A percentile compares a stretch with the other conserved stretches of the same genome.
Conservation (phyloP, 2,113 vertebrate genomes). For the Burhinus oedicnemus region DNA sequence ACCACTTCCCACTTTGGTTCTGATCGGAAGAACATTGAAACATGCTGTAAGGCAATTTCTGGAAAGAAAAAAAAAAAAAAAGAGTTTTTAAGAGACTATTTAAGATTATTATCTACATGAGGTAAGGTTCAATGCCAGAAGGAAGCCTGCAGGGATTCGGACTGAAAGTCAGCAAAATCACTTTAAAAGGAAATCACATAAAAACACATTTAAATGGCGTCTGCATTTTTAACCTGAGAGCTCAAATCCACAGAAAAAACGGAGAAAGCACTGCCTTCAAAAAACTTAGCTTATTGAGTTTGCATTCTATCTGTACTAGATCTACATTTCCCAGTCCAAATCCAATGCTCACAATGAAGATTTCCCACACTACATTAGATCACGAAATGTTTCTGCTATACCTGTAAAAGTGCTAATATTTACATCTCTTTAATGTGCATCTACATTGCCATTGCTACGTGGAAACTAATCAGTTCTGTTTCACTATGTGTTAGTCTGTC, state of each 20-base stretch:
- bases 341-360: background rate
- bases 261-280: background rate
- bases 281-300: background rate
- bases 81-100: background rate
- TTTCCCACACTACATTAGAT: background rate
- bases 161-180: constrained; percentile 16
- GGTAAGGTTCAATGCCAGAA: background rate
- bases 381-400: background rate
- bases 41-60: constrained; percentile 98
- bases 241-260: background rate
- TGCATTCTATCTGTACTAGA: background rate
- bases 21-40: constrained; percentile 99
- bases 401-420: background rate
- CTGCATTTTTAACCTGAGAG: constrained; percentile 22
- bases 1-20: constrained; percentile 96
- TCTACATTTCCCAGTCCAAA: background rate
- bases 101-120: background rate
- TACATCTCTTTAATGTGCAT: background rate
- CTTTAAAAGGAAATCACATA: constrained; percentile 22
- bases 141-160: background rate
- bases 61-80: constrained; percentile 5
- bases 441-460: background rate
- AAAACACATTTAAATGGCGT: background rate
- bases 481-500: background rate
- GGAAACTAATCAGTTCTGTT: background rate